Percentiles rank a stretch among this genome's conserved stretches.
These are phyloP conservation scores for Agrochola macilenta DNA, from an alignment of 2,888 invertebrate genomes.

Conservation along the genomic window DNA sequence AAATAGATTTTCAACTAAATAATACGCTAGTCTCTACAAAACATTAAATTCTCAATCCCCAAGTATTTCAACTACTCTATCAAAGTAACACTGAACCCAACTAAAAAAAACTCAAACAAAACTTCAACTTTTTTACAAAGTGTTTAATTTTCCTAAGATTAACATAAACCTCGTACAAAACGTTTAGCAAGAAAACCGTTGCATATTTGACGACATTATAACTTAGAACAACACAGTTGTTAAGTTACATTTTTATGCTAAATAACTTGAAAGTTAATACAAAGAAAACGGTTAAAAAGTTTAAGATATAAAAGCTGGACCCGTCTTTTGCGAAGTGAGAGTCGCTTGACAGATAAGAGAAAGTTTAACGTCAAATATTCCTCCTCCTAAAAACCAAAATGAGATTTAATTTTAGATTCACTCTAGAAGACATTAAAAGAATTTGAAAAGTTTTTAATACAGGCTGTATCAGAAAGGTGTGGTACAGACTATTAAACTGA, in stretches of 20 bases:
- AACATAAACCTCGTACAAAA: conserved; percentile 38
- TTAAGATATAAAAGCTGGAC: conserved; percentile 3
- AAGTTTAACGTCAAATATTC: not conserved
- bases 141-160: conserved; percentile 45
- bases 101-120: conserved; percentile 18
- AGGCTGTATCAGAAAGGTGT: too few relatives aligned
- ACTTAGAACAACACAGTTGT: conserved; percentile 45
- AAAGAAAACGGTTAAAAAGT: conserved; percentile 40
- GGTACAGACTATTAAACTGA: too few relatives aligned
- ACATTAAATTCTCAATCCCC: not conserved
- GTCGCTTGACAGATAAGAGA: not conserved
- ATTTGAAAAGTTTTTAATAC: too few relatives aligned
- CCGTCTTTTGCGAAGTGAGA: conserved; percentile 6
- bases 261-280: conserved; percentile 43
- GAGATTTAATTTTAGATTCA: conserved; percentile 5
- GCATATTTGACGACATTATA: conserved; percentile 57
- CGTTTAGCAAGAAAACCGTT: conserved; percentile 42
- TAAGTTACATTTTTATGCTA: conserved; percentile 55
- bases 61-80: not conserved
- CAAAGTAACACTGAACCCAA: not conserved
- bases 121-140: conserved; percentile 19
- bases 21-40: not conserved
- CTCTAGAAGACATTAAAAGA: not conserved
- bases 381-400: not conserved
- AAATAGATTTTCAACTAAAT: not conserved